Base-by-base conservation (phyloP, 2,113 vertebrate species). In the Struthidea cinerea region DNA sequence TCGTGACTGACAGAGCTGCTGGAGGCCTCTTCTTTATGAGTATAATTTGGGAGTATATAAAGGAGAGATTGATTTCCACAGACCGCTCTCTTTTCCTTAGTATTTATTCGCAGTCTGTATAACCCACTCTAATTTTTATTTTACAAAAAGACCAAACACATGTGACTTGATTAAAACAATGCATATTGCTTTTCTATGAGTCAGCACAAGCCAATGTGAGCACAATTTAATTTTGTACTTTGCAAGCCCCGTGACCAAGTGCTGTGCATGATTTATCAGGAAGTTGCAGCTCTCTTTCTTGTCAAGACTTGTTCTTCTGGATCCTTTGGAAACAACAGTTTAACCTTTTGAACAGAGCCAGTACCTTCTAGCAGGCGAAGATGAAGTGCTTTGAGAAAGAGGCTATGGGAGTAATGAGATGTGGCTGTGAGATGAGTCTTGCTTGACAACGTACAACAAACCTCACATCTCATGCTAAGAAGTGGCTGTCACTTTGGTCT, bases 21-120 rank as follows among this genome's bases (percentile, higher is more conserved):
- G 86, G 93, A 97, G 96, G 97, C 95, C 82, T 94, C 96, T 95
- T 97, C 92, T 96, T 97, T 97, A 98, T 96, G 97, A 97, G 97
- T 91, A 95, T 97, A 97, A 98, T 97, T 96, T 96, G 96, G 93
- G 83, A 97, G 88, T 96, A 53, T 97, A 96, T 97, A 96, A 97
- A 85, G 78, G 21, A 21, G 73, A 96, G 98, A 97, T 88, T 97
- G 97, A 97, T 98, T 97, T 97, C 90, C 73, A 76, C 91, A 85
- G 89, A 93, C 53, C 49, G 47, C 65, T 93, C 76, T 94, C 71
- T 96, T 96, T 96, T 90, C 65, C 59, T 87, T 70, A 60, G 81
- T 89, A 52, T 96, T 96, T 94, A 89, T 94, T 91, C 92, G 90
- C 44, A 93, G 65, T 85, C 84, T 60, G 16, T 63, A 52, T 70